Percentiles rank a stretch among this genome's conserved stretches.
Evolutionary conservation across 2,113 vertebrate genomes (phyloP).

Genomic region (Pteruthius melanotis): DNA sequence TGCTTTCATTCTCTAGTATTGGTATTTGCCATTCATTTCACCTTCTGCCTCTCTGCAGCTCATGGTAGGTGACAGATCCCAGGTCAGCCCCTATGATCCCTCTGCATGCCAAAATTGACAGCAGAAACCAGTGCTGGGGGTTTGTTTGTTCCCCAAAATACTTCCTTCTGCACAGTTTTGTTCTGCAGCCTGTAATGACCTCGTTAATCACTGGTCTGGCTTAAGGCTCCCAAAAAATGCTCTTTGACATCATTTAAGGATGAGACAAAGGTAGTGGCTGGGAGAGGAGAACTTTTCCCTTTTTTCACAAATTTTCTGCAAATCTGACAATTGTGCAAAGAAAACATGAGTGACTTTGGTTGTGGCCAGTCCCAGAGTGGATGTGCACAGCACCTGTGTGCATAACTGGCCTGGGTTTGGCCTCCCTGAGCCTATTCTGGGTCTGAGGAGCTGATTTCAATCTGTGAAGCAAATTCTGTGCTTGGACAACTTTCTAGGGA

Average conservation of each 20-base stretch:
- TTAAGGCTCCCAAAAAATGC: not conserved
- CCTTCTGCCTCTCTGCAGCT: conserved; percentile 77
- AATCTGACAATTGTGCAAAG: not conserved
- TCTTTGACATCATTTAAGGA: not conserved
- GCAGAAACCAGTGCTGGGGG: not conserved
- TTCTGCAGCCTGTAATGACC: not conserved
- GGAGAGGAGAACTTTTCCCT: not conserved
- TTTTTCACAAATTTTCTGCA: not conserved
- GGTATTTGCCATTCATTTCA: conserved; percentile 78
- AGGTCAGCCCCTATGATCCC: conserved; percentile 12
- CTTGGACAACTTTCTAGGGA: not conserved
- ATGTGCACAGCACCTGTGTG: not conserved
- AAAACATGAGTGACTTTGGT: not conserved
- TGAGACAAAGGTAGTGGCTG: not conserved
- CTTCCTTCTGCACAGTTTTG: not conserved
- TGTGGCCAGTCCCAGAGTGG: not conserved
- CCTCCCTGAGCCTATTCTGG: not conserved
- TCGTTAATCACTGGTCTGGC: not conserved
- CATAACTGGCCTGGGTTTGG: not conserved
- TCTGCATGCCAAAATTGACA: conserved; percentile 44
- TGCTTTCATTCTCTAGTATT: conserved; percentile 78
- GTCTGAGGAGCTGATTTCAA: not conserved
- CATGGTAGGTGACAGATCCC: conserved; percentile 72
- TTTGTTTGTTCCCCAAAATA: not conserved
- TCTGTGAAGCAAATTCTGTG: not conserved